Evolutionary conservation across 2,113 vertebrate genomes (phyloP), one percentile per base, ranked within the genome.

Genomic region (Malurus elegans): DNA sequence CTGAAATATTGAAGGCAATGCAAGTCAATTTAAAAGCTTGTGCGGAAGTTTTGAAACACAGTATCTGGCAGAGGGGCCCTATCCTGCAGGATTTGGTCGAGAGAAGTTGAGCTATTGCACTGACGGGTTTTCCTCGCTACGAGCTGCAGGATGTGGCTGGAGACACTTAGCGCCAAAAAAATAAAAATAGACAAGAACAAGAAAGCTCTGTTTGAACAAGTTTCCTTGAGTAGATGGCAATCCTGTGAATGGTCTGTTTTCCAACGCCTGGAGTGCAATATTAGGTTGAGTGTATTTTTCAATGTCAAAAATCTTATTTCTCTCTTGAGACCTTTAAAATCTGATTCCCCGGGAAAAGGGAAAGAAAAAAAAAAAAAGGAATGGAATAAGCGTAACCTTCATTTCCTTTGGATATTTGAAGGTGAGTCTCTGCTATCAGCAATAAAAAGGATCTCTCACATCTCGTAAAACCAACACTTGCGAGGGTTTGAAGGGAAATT

Each of bases 381-480:
- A 88, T 18, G 13, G 61, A 90, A 28, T 92, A 92, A 67, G 38
- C 53, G 48, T 72, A 90, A 90, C 90, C 53, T 92, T 92, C 25
- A 92, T 96, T 97, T 92, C 88, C 90, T 94, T 93, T 61, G 75
- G 51, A 79, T 92, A 90, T 88, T 86, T 80, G 90, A 94, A 96
- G 90, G 88, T 64, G 72, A 95, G 74, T 79, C 54, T 56, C 34
- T 25, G 21, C 79, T 90, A 88, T 95, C 79, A 90, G 36, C 83
- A 93, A 54, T 93, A 81, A 94, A 95, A 90, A 75, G 16, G 42
- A 79, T 79, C n/a, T 90, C 84, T 90, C 82, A 91, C 86, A 86
- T 91, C 61, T 96, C 57, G 14, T 95, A 94, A 95, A 93, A 72
- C 8, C 88, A 74, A 76, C 70, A 71, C 81, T 82, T 86, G 73